These are phyloP conservation scores for Muscina levida DNA, from an alignment of 2,888 invertebrate genomes.

Conservation along the genomic window DNA sequence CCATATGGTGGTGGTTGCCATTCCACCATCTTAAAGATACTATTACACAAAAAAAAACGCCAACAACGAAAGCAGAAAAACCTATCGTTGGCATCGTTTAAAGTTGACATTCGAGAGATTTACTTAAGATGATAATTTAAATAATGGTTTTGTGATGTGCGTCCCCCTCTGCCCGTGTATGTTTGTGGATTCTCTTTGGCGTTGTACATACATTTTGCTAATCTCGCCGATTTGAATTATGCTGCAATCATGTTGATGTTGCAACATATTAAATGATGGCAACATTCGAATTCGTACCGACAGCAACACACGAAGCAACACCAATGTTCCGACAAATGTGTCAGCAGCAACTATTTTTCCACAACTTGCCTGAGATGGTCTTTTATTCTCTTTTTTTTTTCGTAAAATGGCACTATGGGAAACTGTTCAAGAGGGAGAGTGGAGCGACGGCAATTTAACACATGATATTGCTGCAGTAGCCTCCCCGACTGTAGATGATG, in stretches of 20 bases:
- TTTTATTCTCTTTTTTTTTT: not conserved
- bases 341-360: not conserved
- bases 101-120: constrained; percentile 60
- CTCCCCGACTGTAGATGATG: not conserved
- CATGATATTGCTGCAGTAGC: not conserved
- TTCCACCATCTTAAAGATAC: too few relatives aligned
- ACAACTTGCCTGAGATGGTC: too few relatives aligned
- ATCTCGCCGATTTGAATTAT: constrained; percentile 56
- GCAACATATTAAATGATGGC: constrained; percentile 60
- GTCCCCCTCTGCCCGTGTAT: not conserved
- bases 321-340: not conserved
- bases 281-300: not conserved
- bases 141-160: constrained; percentile 49
- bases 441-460: not conserved
- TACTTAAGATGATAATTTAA: constrained; percentile 60
- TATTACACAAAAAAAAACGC: too few relatives aligned
- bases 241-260: constrained; percentile 58
- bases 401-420: not conserved
- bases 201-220: constrained; percentile 15
- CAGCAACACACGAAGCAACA: not conserved
- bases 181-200: not conserved
- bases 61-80: not conserved
- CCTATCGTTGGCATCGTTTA: constrained; percentile 15
- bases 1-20: not conserved
- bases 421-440: too few relatives aligned